phyloP scores from a whole-genome alignment of 2,113 vertebrate genomes.

The Platichthys flesus region DNA sequence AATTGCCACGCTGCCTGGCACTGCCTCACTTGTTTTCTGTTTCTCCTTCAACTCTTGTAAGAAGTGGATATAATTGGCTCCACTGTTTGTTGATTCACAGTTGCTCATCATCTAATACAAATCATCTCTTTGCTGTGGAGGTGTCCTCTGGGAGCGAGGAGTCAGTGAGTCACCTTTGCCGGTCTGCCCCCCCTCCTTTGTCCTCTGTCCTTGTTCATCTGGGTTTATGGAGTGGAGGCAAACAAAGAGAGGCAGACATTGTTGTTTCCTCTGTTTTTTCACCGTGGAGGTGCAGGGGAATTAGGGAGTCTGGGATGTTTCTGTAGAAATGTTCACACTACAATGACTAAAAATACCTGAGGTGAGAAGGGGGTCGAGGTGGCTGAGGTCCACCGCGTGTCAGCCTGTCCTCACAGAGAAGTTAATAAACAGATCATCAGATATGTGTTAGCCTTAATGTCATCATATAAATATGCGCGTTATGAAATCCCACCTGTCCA shows the following conservation, averaged over 20 bases:
- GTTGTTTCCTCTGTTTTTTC: slow-evolving; percentile 6
- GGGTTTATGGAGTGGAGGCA: slow-evolving; percentile 37
- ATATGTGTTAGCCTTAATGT: not conserved
- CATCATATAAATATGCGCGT: not conserved
- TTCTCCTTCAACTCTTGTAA: slow-evolving; percentile 58
- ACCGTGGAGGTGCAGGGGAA: not conserved
- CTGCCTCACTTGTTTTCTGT: slow-evolving; percentile 61
- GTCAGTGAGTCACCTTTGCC: slow-evolving; percentile 71
- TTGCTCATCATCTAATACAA: slow-evolving; percentile 68
- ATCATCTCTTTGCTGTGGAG: slow-evolving; percentile 73
- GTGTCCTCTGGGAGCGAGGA: slow-evolving; percentile 72
- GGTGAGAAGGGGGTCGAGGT: slow-evolving; percentile 4
- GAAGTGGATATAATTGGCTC: slow-evolving; percentile 75
- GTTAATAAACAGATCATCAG: not conserved
- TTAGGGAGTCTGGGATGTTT: slow-evolving; percentile 1
- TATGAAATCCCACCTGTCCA: no score
- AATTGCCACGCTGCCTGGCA: slow-evolving; percentile 70
- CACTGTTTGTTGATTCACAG: slow-evolving; percentile 71
- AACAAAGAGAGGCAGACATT: slow-evolving; percentile 29
- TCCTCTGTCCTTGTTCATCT: slow-evolving; percentile 55
- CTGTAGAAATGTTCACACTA: slow-evolving; percentile 1
- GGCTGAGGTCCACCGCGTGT: not conserved
- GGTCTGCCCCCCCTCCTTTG: slow-evolving; percentile 55
- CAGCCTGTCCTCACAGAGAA: not conserved
- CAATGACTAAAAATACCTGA: slow-evolving; percentile 35